A percentile compares a stretch with the other conserved stretches of the same genome.
phyloP scores from a whole-genome alignment of 2,797 vertebrate genomes.

The Tangara arthus region DNA sequence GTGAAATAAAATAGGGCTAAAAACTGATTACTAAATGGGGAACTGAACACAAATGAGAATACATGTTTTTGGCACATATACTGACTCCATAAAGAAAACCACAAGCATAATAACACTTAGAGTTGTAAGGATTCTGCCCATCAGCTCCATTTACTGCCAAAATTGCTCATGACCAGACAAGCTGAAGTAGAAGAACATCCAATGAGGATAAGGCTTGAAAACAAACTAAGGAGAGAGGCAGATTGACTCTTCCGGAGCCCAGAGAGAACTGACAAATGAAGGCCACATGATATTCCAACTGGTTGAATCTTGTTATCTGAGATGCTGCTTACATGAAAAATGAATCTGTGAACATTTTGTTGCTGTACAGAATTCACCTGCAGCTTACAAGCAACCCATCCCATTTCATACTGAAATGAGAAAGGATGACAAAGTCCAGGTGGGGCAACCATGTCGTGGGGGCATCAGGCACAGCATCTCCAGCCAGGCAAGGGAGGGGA shows the following conservation, averaged over 20 bases:
- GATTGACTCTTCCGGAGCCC: background rate
- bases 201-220: background rate
- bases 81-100: background rate
- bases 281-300: background rate
- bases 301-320: background rate
- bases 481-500: background rate
- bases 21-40: background rate
- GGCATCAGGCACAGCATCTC: background rate
- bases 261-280: background rate
- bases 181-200: background rate
- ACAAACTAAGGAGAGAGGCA: background rate
- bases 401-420: background rate
- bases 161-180: background rate
- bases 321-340: background rate
- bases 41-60: background rate
- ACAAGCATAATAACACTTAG: background rate
- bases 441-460: background rate
- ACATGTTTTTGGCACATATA: background rate
- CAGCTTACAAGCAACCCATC: background rate
- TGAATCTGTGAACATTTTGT: background rate
- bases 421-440: background rate
- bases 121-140: background rate
- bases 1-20: background rate
- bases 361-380: background rate
- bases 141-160: background rate